Conservation (phyloP, 2,888 invertebrate species). For the Heliconius hortense region DNA sequence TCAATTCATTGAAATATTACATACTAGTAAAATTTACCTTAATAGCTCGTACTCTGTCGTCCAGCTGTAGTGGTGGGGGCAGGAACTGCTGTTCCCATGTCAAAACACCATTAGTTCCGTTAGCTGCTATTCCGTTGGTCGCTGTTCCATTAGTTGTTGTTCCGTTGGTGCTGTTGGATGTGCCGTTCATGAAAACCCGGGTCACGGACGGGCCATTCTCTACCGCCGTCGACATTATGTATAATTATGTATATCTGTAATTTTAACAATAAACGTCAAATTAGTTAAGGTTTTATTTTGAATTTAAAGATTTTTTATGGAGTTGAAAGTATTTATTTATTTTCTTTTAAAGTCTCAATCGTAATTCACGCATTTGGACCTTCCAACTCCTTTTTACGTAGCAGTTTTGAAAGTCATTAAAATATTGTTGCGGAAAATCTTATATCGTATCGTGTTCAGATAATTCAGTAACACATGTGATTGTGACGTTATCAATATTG, state of each 20-base stretch:
- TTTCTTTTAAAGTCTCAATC: neutral
- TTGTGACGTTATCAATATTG: neutral
- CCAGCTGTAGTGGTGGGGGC: constrained; percentile 62
- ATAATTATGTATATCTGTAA: neutral
- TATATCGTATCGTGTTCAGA: neutral
- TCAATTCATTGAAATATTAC: no score
- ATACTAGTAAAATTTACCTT: constrained; percentile 54
- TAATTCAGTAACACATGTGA: neutral
- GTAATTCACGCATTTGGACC: neutral
- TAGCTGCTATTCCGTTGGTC: constrained; percentile 42
- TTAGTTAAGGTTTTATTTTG: neutral
- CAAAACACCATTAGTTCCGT: constrained; percentile 33
- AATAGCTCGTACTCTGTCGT: constrained; percentile 62
- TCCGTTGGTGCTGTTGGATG: constrained; percentile 36
- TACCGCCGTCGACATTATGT: constrained; percentile 58
- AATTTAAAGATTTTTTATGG: neutral
- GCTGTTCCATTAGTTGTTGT: constrained; percentile 45
- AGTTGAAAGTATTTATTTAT: neutral
- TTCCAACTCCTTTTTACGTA: neutral
- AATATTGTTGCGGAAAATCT: neutral
- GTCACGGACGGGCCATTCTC: constrained; percentile 47
- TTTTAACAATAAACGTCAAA: neutral
- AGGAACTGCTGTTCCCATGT: constrained; percentile 67
- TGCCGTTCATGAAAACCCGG: constrained; percentile 45
- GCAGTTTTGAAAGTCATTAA: neutral